Conservation (phyloP, 2,113 vertebrate species). For the Pterocles gutturalis region DNA sequence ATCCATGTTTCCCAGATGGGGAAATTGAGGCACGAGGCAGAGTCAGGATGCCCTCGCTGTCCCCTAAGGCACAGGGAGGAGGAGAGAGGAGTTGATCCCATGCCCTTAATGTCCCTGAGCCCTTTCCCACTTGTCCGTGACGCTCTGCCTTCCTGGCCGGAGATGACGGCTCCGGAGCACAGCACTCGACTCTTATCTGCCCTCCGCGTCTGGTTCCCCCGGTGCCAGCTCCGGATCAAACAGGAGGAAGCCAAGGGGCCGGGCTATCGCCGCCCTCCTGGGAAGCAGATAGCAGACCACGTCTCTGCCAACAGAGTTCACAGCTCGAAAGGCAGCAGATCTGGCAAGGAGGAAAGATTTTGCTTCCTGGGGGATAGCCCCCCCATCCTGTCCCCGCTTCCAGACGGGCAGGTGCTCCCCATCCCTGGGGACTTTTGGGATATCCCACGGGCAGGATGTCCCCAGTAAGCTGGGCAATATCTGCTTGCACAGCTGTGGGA, state of each 20-base stretch:
- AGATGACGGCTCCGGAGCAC: neutral
- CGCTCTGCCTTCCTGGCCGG: neutral
- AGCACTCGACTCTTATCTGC: neutral
- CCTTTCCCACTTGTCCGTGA: fast-evolving
- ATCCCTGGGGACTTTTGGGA: neutral
- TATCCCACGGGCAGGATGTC: neutral
- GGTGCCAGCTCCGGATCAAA: neutral
- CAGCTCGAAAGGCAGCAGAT: neutral
- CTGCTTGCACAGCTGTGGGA: neutral
- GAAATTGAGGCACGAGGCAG: neutral
- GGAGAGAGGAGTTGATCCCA: neutral
- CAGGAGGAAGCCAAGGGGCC: neutral
- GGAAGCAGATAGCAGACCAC: neutral
- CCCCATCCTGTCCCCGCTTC: neutral
- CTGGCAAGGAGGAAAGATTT: neutral
- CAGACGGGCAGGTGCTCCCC: neutral
- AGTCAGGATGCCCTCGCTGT: fast-evolving
- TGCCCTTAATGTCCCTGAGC: neutral
- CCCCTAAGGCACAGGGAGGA: neutral
- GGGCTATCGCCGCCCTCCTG: fast-evolving
- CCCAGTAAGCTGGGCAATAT: neutral
- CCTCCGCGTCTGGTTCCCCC: neutral
- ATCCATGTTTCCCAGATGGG: no score
- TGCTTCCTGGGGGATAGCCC: neutral
- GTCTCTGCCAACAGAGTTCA: fast-evolving